These are phyloP conservation scores for Eptatretus atami DNA, from an alignment of 2,797 vertebrate species.

Conservation along the genomic window DNA sequence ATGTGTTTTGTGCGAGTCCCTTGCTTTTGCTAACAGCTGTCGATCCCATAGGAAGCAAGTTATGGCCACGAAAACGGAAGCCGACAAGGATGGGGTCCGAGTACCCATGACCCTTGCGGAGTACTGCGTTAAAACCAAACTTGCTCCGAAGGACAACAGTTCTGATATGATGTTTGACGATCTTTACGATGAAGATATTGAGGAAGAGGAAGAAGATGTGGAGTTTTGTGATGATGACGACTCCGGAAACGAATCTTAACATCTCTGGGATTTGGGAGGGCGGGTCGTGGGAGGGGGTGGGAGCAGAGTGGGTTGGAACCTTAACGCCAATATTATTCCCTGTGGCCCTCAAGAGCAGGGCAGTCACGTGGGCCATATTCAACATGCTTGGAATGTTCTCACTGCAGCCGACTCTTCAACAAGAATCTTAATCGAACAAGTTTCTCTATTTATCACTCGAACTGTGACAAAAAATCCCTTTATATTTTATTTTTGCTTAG, in stretches of 20 bases:
- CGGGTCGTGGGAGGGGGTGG: too few species aligned
- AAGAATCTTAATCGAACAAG: too few species aligned
- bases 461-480: conserved; percentile 2
- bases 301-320: too few species aligned
- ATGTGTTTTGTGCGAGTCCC: too few species aligned
- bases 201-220: conserved; percentile 62
- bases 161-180: conserved; percentile 92
- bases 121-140: conserved; percentile 94
- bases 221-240: conserved; percentile 37
- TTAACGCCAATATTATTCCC: too few species aligned
- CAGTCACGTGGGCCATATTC: too few species aligned
- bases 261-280: conserved; percentile 16
- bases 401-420: too few species aligned
- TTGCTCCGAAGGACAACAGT: conserved; percentile 90
- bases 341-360: too few species aligned
- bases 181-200: conserved; percentile 75
- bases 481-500: conserved; percentile 5
- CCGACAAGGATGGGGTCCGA: conserved; percentile 75
- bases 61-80: conserved; percentile 63
- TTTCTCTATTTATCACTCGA: conserved; percentile 5
- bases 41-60: conserved; percentile 51
- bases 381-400: too few species aligned
- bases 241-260: conserved; percentile 88
- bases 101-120: conserved; percentile 79
- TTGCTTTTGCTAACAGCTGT: conserved; percentile 7